These are phyloP conservation scores for Chrysemys picta DNA, from an alignment of 2,113 vertebrate species.

Conservation along the genomic window DNA sequence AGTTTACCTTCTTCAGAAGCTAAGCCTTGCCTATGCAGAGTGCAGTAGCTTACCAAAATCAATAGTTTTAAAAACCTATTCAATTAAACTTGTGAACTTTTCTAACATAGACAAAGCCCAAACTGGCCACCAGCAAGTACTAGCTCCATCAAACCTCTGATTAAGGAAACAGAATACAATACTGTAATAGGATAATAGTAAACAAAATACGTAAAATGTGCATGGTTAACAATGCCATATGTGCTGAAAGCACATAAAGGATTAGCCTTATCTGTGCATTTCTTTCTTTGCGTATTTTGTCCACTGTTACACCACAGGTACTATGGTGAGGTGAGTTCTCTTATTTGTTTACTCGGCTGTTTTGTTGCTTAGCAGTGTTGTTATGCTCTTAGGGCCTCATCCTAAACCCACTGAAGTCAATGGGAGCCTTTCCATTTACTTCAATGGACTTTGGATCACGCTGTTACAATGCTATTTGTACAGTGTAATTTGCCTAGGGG, in stretches of 20 bases:
- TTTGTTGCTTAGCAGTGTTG: background rate
- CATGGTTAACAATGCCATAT: background rate
- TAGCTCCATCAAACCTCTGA: background rate
- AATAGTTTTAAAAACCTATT: background rate
- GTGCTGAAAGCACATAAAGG: background rate
- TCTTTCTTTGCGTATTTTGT: background rate
- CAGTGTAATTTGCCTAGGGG: background rate
- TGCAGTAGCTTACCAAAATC: background rate
- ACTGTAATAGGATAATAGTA: background rate
- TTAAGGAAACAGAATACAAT: background rate
- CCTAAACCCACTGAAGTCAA: background rate
- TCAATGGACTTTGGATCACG: background rate
- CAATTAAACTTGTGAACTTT: background rate
- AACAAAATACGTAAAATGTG: background rate
- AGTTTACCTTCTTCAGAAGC: background rate
- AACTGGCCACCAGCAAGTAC: background rate
- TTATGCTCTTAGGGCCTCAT: background rate
- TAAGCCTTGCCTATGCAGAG: background rate
- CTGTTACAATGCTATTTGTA: background rate
- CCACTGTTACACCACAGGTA: background rate
- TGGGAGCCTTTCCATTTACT: background rate
- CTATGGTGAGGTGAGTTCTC: background rate
- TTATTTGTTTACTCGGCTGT: background rate
- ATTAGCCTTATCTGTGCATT: background rate
- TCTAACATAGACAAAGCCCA: background rate